Evolutionary conservation across 2,113 vertebrate genomes (phyloP), one percentile per base, ranked within the genome.

Genomic region (Siniperca knerii): DNA sequence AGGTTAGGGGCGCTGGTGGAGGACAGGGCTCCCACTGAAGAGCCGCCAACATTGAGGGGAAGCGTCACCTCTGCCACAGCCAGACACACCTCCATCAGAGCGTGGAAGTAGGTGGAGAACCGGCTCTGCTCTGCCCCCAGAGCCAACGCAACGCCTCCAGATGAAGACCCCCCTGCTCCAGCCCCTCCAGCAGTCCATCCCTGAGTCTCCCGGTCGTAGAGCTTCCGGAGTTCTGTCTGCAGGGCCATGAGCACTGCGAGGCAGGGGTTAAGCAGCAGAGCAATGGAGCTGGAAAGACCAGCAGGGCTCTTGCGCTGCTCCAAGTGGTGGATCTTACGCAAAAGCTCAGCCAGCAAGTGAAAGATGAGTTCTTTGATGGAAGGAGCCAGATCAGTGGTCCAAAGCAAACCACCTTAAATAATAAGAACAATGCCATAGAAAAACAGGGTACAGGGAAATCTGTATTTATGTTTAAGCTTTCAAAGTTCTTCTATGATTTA

Each of bases 21-120:
- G 4, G 97, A 96, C 82, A 99, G 95, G 4, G 97, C 95, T 0
- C 95, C 98, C 66, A 97, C 96, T 0, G 97, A 95, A 11, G 97
- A 95, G 0, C 96, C 96, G 0, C 97, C 96, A 88, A 98, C 96
- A 46, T 98, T 98, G 77, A 99, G 97, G 0, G 98, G 98, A 73
- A 99, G 92, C 0, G 98, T 99, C 58, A 99, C 98, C 94, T 99
- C 98, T 0, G 98, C 97, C 8, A 99, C 97, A 0, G 98, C 97
- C 76, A 99, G 96, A 93, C 98, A 99, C 67, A 97, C 97, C 89
- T 99, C 98, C 98, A 98, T 98, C 79, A 99, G 94, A 0, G 98
- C 98, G 0, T 99, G 98, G 57, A 99, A 99, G 35, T 99, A 99
- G 0, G 97, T 99, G 10, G 98, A 99, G 92, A 99, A 99, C 0